Base-by-base conservation (phyloP, 2,797 vertebrate genomes). In the Ptychobarbus kaznakovi region DNA sequence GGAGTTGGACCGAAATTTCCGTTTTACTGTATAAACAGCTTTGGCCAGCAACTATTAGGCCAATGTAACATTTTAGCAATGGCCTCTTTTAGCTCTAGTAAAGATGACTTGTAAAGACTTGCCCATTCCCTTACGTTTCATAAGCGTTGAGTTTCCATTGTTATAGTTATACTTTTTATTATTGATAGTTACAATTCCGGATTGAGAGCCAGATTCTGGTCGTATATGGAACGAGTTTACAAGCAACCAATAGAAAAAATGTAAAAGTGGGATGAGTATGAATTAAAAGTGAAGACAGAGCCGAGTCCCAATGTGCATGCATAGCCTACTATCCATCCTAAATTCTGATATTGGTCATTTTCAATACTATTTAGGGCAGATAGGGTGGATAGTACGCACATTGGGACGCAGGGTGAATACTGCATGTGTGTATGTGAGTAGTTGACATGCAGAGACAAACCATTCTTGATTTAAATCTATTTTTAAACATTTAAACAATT, bases 241-340 rank as follows among this genome's bases (percentile, higher is more conserved):
- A 68, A 32, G 11, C 65, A 56, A 35, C 46, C 61, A 69, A 78
- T 78, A 44, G 38, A 35, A 51, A 83, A 68, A 32, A 28, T 16
- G 6, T 6, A n/a, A 22, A 51, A n/a, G 38, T 69, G 75, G 83
- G 75, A 22, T 49, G 75, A 70, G 74, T 58, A 51, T 46, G n/a
- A 42, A 28, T 61, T 32, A 46, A 12, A 83, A 32, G n/a, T 32
- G 10, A 28, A 73, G 16, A 1, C 2, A 5, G 12, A 40, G 38
- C 1, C 38, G 6, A 40, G 6, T 40, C 6, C 38, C 38, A 7
- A 40, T 40, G 38, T 40, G 38, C 38, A 40, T 40, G n/a, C n/a
- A n/a, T n/a, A n/a, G n/a, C n/a, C n/a, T n/a, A 8, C 6, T 40
- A 40, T 40, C 38, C 38, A 40, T 40, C 38, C 38, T 40, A 40